These are phyloP conservation scores for Cephus pulcher DNA, from an alignment of 2,888 invertebrate species.

Conservation along the genomic window DNA sequence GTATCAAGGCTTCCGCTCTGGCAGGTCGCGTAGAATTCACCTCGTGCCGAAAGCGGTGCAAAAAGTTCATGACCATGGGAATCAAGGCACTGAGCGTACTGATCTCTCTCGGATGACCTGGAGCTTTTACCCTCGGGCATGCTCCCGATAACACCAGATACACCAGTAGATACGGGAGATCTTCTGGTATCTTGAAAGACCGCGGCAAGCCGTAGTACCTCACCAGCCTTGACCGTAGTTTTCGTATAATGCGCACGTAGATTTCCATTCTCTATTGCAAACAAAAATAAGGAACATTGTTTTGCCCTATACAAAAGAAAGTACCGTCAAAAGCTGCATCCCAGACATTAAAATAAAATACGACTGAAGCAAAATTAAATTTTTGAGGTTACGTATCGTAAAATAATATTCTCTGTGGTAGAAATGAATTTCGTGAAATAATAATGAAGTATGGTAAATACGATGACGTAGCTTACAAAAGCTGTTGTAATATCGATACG, in stretches of 20 bases:
- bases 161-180: conserved; percentile 52
- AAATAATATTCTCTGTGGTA: not conserved
- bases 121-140: conserved; percentile 61
- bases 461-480: not conserved
- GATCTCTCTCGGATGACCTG: conserved; percentile 62
- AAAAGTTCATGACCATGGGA: conserved; percentile 65
- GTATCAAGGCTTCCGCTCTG: conserved; percentile 65
- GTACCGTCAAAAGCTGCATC: not conserved
- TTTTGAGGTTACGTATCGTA: not conserved
- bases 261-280: conserved; percentile 55
- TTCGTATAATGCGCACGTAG: conserved; percentile 66
- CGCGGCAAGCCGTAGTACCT: conserved; percentile 69
- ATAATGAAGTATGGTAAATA: not conserved
- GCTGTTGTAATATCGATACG: not conserved
- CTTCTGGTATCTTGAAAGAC: conserved; percentile 69
- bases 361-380: not conserved
- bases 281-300: not conserved
- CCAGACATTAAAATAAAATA: not conserved
- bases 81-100: conserved; percentile 69
- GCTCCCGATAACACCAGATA: conserved; percentile 53
- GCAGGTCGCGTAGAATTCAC: conserved; percentile 69
- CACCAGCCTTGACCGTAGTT: conserved; percentile 67
- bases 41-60: conserved; percentile 68
- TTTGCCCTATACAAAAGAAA: not conserved
- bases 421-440: not conserved